Evolutionary conservation across 1,140 invertebrate species (phyloP).

Genomic region (Drosophila arizonae): DNA sequence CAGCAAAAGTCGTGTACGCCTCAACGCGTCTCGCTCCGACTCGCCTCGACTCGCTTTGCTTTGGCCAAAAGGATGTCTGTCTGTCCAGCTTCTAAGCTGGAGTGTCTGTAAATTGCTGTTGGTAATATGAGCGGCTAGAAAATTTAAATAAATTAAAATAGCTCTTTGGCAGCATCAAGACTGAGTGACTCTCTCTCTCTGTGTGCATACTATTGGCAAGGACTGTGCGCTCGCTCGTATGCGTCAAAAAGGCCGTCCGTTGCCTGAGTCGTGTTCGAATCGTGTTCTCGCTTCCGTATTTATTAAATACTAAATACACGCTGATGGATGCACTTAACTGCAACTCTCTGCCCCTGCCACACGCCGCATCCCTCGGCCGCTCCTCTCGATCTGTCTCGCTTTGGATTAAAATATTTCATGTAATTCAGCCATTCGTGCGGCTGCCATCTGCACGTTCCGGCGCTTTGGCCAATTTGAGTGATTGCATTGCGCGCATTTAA

Average conservation of each 20-base stretch:
- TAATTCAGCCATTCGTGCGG: constrained; percentile 49
- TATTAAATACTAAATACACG: constrained; percentile 81
- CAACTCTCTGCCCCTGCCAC: constrained; percentile 48
- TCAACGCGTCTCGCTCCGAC: not conserved
- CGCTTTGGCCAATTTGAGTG: constrained; percentile 80
- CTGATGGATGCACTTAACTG: constrained; percentile 81
- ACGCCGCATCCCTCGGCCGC: not conserved
- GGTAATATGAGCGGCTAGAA: constrained; percentile 64
- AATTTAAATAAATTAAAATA: constrained; percentile 82
- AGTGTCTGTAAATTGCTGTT: constrained; percentile 58
- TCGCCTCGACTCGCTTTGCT: not conserved
- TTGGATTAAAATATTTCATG: constrained; percentile 81
- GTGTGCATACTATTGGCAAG: constrained; percentile 20
- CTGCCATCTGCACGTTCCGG: constrained; percentile 70
- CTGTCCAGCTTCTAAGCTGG: constrained; percentile 1
- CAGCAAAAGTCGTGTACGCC: constrained; percentile 51
- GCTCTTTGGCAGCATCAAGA: constrained; percentile 32
- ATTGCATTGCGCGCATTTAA: constrained; percentile 78
- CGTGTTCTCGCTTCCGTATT: constrained; percentile 80
- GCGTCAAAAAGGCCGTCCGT: constrained; percentile 15
- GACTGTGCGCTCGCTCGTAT: constrained; percentile 2
- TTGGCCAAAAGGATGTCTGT: constrained; percentile 23
- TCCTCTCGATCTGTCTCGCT: not conserved
- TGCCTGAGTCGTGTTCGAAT: constrained; percentile 49
- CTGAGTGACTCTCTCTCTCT: not conserved